These are phyloP conservation scores for Hypanus sabinus DNA, from an alignment of 2,113 vertebrate genomes.

Conservation along the genomic window DNA sequence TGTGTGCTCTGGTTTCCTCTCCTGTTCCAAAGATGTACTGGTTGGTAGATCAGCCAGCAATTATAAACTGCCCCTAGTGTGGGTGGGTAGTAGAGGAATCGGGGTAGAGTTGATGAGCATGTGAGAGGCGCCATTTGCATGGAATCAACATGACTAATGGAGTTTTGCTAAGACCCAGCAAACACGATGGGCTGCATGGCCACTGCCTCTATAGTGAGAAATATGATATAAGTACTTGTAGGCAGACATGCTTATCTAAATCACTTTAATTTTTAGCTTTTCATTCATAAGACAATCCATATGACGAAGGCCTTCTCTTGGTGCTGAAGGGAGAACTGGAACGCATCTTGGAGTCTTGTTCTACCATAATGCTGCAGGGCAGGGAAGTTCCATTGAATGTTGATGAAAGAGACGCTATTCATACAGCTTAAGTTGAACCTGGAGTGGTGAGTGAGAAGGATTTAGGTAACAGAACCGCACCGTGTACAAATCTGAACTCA, in stretches of 20 bases:
- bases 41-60: too few species aligned
- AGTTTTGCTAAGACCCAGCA: too few species aligned
- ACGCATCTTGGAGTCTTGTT: constrained; percentile 62
- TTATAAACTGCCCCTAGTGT: too few species aligned
- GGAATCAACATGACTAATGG: too few species aligned
- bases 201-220: too few species aligned
- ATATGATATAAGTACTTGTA: too few species aligned
- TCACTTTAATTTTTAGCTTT: constrained; percentile 52
- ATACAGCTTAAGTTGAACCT: constrained; percentile 66
- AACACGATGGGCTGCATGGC: too few species aligned
- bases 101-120: too few species aligned
- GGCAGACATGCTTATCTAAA: background rate
- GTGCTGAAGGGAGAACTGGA: constrained; percentile 72
- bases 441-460: constrained; percentile 68
- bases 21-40: too few species aligned
- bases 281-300: constrained; percentile 58
- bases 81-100: too few species aligned
- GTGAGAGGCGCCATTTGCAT: too few species aligned
- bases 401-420: constrained; percentile 54
- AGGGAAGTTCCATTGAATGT: constrained; percentile 59
- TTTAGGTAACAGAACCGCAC: constrained; percentile 56
- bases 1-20: too few species aligned
- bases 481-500: background rate
- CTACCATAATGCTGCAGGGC: constrained; percentile 64
- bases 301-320: constrained; percentile 58